These are phyloP conservation scores for Elysia crispata DNA, from an alignment of 2,888 invertebrate species.

Conservation along the genomic window DNA sequence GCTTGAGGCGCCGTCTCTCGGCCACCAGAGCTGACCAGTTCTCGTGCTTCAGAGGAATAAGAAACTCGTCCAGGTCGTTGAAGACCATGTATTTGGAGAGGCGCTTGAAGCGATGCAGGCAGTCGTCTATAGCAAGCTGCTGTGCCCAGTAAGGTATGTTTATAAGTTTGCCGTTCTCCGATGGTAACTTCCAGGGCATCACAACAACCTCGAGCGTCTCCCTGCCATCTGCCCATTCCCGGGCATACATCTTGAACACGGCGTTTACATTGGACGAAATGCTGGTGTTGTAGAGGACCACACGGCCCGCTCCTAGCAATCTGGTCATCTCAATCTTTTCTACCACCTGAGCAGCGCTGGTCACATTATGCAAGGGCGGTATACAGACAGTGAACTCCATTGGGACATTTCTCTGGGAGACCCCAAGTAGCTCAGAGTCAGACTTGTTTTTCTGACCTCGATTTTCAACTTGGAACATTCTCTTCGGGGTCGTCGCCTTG, in stretches of 20 bases:
- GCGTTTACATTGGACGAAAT: slow-evolving; percentile 60
- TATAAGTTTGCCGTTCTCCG: slow-evolving; percentile 53
- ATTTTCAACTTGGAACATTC: too few relatives aligned
- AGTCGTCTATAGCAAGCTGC: slow-evolving; percentile 73
- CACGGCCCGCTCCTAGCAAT: slow-evolving; percentile 70
- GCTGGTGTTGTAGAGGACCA: slow-evolving; percentile 71
- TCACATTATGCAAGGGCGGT: slow-evolving; percentile 62
- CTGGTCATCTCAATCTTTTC: slow-evolving; percentile 74
- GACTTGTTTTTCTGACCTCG: too few relatives aligned
- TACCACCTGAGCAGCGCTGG: slow-evolving; percentile 67
- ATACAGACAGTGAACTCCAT: slow-evolving; percentile 64
- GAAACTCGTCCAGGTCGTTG: slow-evolving; percentile 74
- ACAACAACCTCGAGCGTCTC: slow-evolving; percentile 59
- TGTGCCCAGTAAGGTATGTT: slow-evolving; percentile 75
- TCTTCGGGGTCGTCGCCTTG: too few relatives aligned
- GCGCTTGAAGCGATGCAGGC: slow-evolving; percentile 68
- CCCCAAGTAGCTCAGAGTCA: too few relatives aligned
- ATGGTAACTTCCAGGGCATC: slow-evolving; percentile 70
- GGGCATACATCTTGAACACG: slow-evolving; percentile 52
- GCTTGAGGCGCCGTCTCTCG: neutral
- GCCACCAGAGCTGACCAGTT: slow-evolving; percentile 60
- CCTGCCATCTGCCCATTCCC: neutral
- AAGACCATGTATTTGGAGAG: slow-evolving; percentile 66
- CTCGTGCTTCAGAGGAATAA: slow-evolving; percentile 64
- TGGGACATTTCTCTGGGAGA: too few relatives aligned